Evolutionary conservation across 2,113 vertebrate genomes (phyloP), one percentile per base, ranked within the genome.

Genomic region (Corythaeola cristata): DNA sequence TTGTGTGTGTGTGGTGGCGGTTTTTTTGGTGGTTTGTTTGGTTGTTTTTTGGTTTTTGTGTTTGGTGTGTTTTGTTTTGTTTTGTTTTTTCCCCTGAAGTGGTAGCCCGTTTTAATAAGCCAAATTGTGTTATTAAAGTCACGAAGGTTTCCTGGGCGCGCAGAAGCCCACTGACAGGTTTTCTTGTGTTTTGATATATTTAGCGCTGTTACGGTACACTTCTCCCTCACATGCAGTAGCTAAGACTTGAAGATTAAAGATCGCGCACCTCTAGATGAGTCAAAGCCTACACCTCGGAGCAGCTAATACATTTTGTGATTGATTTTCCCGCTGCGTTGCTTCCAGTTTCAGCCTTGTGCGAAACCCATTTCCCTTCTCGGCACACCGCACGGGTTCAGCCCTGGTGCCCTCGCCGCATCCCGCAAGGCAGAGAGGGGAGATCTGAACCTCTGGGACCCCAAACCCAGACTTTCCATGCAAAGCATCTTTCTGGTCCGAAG

Each of bases 201-300:
- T 71, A 60, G 45, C 67, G 79, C 63, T 73, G 76, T 92, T 76
- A 79, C 12, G 66, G 68, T 90, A 93, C 88, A 79, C 81, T 92
- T 93, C 90, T 92, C 55, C 50, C 33, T 69, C 88, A 55, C 66
- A 33, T 30, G 64, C 93, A 75, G 89, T 74, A 90, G 77, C 58
- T 86, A 63, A 81, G 26, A 75, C 59, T 69, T 28, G 63, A 78
- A 96, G 76, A 97, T 92, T 72, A 95, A 87, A 97, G 91, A 84
- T 78, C 64, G 55, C 63, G 81, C 85, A 49, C 88, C 53, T 94
- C 85, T 92, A 56, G 75, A 58, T 91, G 85, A 87, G 59, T 94
- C 87, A 88, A 82, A 96, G 67, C 59, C 58, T 85, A 33, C 53
- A 77, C 44, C 60, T 20, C 49, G 9, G 59, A 85, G 90, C 77